Evolutionary conservation across 1,140 invertebrate species (phyloP), one percentile per base, ranked within the genome.

Genomic region (Stratiolaelaps scimitus): DNA sequence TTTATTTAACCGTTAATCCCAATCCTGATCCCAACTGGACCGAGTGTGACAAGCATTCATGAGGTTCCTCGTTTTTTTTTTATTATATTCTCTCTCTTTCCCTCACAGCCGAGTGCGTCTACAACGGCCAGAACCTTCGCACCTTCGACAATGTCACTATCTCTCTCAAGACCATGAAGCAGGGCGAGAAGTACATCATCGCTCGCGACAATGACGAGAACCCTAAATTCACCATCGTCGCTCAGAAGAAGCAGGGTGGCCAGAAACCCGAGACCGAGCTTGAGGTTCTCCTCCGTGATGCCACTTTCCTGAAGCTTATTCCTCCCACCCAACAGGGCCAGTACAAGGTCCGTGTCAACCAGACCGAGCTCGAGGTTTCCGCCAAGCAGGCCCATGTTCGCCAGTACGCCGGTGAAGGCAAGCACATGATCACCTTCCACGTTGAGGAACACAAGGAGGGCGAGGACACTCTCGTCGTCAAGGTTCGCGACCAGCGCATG

Each of bases 401-500:
- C 53, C 53, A 60, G 15, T 60, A 60, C 53, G 53, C 26, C 10
- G 26, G 15, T 10, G 6, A 60, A 23, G 26, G 23, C 23, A 60
- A 60, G 23, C 17, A 60, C 53, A 60, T 60, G 53, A 60, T 60
- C 53, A 60, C 53, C 34, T 26, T 60, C 23, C 53, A 60, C 53
- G 53, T 60, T 23, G 53, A 60, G 34, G 53, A 60, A 23, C 53
- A 60, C 53, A 2, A 60, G 23, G 4, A 17, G 53, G 53, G 53
- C 20, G 17, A 60, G 23, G 53, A 60, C 20, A 60, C 53, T 10
- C 53, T 60, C 10, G 53, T 60, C 4, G 26, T 60, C 53, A 60
- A 26, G 53, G 53, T 60, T 10, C 53, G 23, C 34, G 53, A 60
- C 20, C 15, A 60, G 23, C 53, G 53, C 23, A 17, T 60, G 53